Base-by-base conservation (phyloP, 1,140 invertebrate species). In the Antheraea pernyi region DNA sequence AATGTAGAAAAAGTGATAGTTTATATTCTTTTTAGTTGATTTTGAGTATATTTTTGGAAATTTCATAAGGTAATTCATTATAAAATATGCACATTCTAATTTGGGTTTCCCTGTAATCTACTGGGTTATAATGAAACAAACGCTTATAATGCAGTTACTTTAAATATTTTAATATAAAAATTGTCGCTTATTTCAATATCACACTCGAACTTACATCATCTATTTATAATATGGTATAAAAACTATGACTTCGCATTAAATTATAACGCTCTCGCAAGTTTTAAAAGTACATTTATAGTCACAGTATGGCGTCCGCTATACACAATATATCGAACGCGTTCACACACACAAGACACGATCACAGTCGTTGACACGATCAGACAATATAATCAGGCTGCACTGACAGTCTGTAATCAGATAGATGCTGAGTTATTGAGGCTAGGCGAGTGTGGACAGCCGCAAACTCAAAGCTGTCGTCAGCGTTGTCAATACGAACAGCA, bases 181-280 rank as follows among this genome's bases (percentile, higher is more conserved):
- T 86, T 75, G 61, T 90, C 77, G 82, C 88, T 92, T 89, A 91
- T 81, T 68, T 91, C 89, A 91, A 91, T 91, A 91, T 91, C 89
- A 91, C 89, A 91, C 89, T 86, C 88, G 82, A 84, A 82, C 88
- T 91, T 91, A 91, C 87, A 91, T 91, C 89, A 91, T 91, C 89
- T 91, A 91, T 89, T 91, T 91, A 91, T 89, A 85, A 84, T 90
- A 88, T 77, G 10, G 88, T 91, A 91, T 91, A 91, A 91, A 91
- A 91, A 91, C 88, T 91, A 91, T 91, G 89, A 91, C 89, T 91
- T 91, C 81, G 73, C 77, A 85, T 91, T 91, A 91, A 91, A 91
- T 89, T 86, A 91, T 85, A 92, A 86, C 82, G 87, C 89, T 86
- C 88, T 84, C 82, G 80, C 83, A 85, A 79, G 82, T 78, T 88